Percentiles rank a stretch among this genome's conserved stretches.
Evolutionary conservation across 2,113 vertebrate species (phyloP).

Genomic region (Pollimyrus isidori): DNA sequence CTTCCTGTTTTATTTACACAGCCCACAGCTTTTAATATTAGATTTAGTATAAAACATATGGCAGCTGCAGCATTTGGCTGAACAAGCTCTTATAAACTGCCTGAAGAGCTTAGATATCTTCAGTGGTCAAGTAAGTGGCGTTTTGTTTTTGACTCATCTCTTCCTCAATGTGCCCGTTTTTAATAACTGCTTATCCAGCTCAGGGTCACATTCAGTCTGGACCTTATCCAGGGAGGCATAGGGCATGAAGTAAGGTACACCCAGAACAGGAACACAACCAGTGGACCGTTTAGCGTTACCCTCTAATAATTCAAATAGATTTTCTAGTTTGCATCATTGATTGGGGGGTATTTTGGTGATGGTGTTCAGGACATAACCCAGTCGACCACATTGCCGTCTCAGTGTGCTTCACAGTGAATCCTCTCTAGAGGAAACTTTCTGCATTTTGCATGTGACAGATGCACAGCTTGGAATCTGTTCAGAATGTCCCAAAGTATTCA

Average conservation of each 20-base stretch:
- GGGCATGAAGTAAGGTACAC: not conserved
- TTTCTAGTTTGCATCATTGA: not conserved
- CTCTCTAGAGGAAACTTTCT: not conserved
- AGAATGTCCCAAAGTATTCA: not conserved
- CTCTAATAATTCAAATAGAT: not conserved
- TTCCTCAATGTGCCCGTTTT: not conserved
- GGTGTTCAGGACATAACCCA: not conserved
- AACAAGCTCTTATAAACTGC: not conserved
- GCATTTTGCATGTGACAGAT: constrained; percentile 13
- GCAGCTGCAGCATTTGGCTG: not conserved
- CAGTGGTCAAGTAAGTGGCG: not conserved
- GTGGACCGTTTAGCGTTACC: not conserved
- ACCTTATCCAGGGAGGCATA: not conserved
- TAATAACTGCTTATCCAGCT: not conserved
- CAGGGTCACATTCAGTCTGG: not conserved
- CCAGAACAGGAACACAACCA: not conserved
- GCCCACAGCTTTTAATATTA: not conserved
- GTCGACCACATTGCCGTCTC: not conserved
- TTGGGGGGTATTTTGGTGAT: not conserved
- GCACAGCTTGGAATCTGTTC: constrained; percentile 5
- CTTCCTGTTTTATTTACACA: not conserved
- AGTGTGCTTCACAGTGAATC: not conserved
- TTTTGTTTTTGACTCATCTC: not conserved
- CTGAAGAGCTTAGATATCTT: not conserved
- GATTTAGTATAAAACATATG: not conserved